Evolutionary conservation across 1,140 invertebrate genomes (phyloP).

Genomic region (Drosophila nigromelanica): DNA sequence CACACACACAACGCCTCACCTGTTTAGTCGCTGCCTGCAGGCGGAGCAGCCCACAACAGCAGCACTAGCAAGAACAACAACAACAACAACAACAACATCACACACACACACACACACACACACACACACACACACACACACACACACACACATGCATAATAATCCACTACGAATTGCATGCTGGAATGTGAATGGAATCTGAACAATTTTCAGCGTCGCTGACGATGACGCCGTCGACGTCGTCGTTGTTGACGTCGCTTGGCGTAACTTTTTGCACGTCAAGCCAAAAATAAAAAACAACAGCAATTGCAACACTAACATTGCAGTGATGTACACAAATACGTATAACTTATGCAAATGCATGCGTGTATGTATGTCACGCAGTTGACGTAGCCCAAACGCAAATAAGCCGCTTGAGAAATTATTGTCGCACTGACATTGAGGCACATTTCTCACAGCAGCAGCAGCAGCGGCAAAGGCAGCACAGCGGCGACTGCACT

Average conservation of each 20-base stretch:
- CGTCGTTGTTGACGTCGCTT: slow-evolving; percentile 40
- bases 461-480: neutral
- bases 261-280: slow-evolving; percentile 49
- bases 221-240: slow-evolving; percentile 75
- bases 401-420: slow-evolving; percentile 69
- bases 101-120: slow-evolving; percentile 8
- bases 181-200: slow-evolving; percentile 84
- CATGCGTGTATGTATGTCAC: slow-evolving; percentile 12
- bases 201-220: slow-evolving; percentile 81
- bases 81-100: too few relatives aligned
- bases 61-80: slow-evolving; percentile 39
- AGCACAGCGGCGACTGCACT: slow-evolving; percentile 28
- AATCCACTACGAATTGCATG: slow-evolving; percentile 83
- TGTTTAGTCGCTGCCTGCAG: slow-evolving; percentile 72
- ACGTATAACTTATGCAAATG: slow-evolving; percentile 20
- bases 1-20: slow-evolving; percentile 72
- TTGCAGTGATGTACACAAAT: slow-evolving; percentile 15
- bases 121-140: slow-evolving; percentile 12
- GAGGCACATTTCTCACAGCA: slow-evolving; percentile 53
- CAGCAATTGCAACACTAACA: slow-evolving; percentile 57
- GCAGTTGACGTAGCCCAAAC: slow-evolving; percentile 23
- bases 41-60: slow-evolving; percentile 47
- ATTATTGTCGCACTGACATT: slow-evolving; percentile 80
- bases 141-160: slow-evolving; percentile 14
- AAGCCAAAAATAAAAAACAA: slow-evolving; percentile 18